Evolutionary conservation across 1,140 invertebrate species (phyloP), one percentile per base, ranked within the genome.

Genomic region (Argopecten irradians): DNA sequence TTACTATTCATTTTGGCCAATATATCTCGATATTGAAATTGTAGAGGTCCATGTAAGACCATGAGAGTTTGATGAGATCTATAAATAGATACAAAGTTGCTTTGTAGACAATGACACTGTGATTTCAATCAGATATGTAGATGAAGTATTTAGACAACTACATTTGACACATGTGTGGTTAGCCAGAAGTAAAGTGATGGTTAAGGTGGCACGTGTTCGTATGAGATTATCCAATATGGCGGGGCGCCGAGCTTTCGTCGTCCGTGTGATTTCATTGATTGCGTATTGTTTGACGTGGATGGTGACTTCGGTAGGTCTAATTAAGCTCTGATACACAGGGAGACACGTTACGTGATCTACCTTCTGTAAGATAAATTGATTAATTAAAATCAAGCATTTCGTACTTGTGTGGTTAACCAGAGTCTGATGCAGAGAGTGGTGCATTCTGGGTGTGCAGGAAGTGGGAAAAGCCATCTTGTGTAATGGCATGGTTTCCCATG

Each of bases 241-340:
- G 55, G 55, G 22, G 16, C 8, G 55, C n/a, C n/a, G 55, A 71
- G 55, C 55, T 55, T 55, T 55, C 43, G 22, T 71, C 55, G 5
- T 71, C n/a, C n/a, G 22, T 71, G 55, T 71, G 55, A 71, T 71
- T 71, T 71, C 55, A 71, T 71, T 71, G 55, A 71, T 71, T 71
- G 55, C 28, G 55, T 71, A 28, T n/a, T 8, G 55, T 71, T 71
- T 71, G 55, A 71, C 55, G 55, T 71, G 55, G 55, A 71, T 22
- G 55, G 55, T 71, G n/a, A n/a, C 55, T 71, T 71, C 28, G 55
- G 55, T 71, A 71, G 55, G 55, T 71, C 55, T 71, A 71, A 71
- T 71, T 71, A 71, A 71, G 55, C 55, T 71, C 55, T 28, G 55
- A 28, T 71, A 71, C 55, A 71, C 28, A n/a, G 55, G 55, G n/a